Conservation (phyloP, 2,888 invertebrate genomes). For the Oscheius sp. region DNA sequence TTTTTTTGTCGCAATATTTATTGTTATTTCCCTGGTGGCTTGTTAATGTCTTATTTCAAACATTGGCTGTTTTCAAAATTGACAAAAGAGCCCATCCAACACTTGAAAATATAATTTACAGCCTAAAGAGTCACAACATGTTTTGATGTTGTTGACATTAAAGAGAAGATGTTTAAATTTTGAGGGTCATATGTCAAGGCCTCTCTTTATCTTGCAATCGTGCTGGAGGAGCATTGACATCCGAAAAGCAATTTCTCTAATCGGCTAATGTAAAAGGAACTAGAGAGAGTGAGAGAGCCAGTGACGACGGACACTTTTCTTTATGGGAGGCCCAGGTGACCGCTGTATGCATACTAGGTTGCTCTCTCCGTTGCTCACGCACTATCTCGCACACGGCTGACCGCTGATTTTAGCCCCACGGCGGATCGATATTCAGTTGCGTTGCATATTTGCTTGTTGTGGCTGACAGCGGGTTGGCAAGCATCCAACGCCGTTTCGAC, state of each 20-base stretch:
- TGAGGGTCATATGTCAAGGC: constrained; percentile 12
- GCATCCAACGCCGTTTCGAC: constrained; percentile 27
- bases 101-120: too few species aligned
- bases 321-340: constrained; percentile 24
- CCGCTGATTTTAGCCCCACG: constrained; percentile 29
- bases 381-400: constrained; percentile 24
- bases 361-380: constrained; percentile 23
- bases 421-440: constrained; percentile 33
- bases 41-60: too few species aligned
- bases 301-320: constrained; percentile 5
- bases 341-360: constrained; percentile 3
- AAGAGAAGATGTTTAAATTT: background rate
- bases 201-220: background rate
- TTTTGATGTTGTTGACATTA: background rate
- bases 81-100: too few species aligned
- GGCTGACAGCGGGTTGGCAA: constrained; percentile 29
- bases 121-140: too few species aligned
- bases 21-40: too few species aligned
- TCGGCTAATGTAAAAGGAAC: background rate
- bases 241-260: constrained; percentile 14
- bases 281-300: background rate
- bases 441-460: constrained; percentile 33
- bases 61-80: too few species aligned
- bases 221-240: background rate
- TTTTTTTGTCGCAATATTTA: too few species aligned